Evolutionary conservation across 1,140 invertebrate species (phyloP), one percentile per base, ranked within the genome.

Genomic region (Tribolium madens): DNA sequence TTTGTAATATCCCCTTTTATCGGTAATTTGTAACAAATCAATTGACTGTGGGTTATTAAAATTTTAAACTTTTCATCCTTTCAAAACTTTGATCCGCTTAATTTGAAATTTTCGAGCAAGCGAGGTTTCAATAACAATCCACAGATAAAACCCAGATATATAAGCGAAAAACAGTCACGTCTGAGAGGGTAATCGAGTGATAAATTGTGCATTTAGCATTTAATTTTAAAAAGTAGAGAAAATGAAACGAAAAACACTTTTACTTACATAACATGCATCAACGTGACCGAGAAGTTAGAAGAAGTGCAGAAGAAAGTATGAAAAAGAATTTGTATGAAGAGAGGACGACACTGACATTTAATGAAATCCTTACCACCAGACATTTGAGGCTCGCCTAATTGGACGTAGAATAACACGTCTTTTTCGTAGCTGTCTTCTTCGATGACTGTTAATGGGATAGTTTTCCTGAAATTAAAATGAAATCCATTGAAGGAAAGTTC

Each of bases 381-480:
- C 81, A 95, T 89, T 83, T 92, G 90, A 4, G 98, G 97, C 79
- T 96, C 93, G 10, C 93, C 95, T 2, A 99, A 87, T 85, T 97
- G 93, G 0, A 99, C 92, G 85, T 94, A 97, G 85, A 99, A 98
- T 7, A 94, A 89, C 5, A 97, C 95, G 84, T 97, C 95, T 86
- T 99, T 99, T 86, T 99, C 97, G 84, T 99, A 99, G 84, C 96
- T 97, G 86, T 99, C 97, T 85, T 98, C 96, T 87, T 99, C 97
- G 73, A 97, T 91, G 77, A 99, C 97, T 73, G 91, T 91, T 70
- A 99, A 88, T 21, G 90, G 88, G 82, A 99, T 95, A 73, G 87
- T 87, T 89, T 97, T 94, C 85, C 97, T 98, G 91, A 10, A 94
- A 94, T 83, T 88, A 87, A 85, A 78, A 46, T 57, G 42, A 10